These are phyloP conservation scores for Horisme vitalbata DNA, from an alignment of 2,888 invertebrate genomes.

Conservation along the genomic window DNA sequence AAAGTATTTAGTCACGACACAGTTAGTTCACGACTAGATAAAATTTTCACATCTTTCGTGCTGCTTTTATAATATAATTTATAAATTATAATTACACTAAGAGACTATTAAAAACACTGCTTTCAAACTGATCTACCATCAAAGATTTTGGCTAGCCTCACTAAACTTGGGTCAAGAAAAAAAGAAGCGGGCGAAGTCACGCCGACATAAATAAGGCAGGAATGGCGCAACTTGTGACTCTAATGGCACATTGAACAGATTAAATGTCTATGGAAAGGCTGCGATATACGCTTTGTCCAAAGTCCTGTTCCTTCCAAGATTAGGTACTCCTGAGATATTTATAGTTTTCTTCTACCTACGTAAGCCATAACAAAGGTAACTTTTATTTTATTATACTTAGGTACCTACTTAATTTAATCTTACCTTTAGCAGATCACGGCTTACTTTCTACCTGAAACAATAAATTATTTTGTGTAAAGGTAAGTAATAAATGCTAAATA, in stretches of 20 bases:
- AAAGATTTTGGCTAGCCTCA: slow-evolving; percentile 10
- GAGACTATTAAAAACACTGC: too few relatives aligned
- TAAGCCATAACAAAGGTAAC: too few relatives aligned
- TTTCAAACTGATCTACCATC: too few relatives aligned
- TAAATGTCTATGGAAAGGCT: slow-evolving; percentile 55
- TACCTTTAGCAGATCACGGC: neutral
- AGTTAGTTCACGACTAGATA: too few relatives aligned
- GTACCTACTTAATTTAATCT: neutral
- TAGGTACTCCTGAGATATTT: neutral
- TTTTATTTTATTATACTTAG: too few relatives aligned
- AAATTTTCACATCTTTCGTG: too few relatives aligned
- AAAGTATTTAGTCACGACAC: too few relatives aligned
- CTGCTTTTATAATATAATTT: too few relatives aligned
- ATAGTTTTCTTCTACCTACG: neutral
- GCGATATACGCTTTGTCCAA: neutral
- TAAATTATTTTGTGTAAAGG: too few relatives aligned
- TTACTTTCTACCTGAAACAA: neutral
- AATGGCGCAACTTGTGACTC: slow-evolving; percentile 72
- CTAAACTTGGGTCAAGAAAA: slow-evolving; percentile 19
- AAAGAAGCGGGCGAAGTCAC: slow-evolving; percentile 39
- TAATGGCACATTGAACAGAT: slow-evolving; percentile 73
- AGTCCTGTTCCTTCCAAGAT: neutral
- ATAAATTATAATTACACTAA: too few relatives aligned
- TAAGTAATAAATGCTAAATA: too few relatives aligned
- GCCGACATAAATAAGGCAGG: slow-evolving; percentile 69